Base-by-base conservation (phyloP, 2,888 invertebrate species). In the Lycaena phlaeas region DNA sequence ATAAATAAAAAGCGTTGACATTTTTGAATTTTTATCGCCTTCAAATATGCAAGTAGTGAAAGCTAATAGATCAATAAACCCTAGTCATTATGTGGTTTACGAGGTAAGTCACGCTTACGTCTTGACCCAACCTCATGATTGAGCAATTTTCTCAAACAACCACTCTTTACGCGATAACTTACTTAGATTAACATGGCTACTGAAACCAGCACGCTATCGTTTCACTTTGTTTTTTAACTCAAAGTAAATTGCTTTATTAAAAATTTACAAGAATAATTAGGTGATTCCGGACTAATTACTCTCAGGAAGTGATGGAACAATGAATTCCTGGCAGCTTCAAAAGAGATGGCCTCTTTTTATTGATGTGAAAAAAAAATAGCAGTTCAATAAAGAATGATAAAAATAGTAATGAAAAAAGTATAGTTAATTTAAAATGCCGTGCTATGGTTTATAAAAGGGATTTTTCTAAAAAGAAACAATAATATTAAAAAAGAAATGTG, bases 81-180 rank as follows among this genome's bases (percentile, higher is more conserved):
- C 41, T 48, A 54, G 49, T 52, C 47, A 54, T 56, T 56, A 57
- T 38, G 46, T 49, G 47, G 47, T 51, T 53, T 51, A 56, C 56
- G 54, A 54, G 50, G 53, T 50, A 51, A 54, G 55, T 52, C 56
- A 58, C 57, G 57, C 52, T 56, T 57, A 9, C 3, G 3, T 22
- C 22, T 4, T 22, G 57, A 57, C 57, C 56, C 51, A 47, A 53
- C 46, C 47, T 44, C 55, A 49, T 58, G 58, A 58, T 58, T 57
- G 56, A 58, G 54, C 57, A 57, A 58, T 58, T 58, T 58, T 53
- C 56, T 52, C 49, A 52, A 45, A 53, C 56, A 53, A 56, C 53
- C 51, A 50, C 53, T 54, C 50, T 53, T 55, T 56, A 53, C 43
- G 46, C 56, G 57, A 57, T 58, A 57, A 56, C 54, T 52, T 54